These are phyloP conservation scores for Scolanthus callimorphus DNA, from an alignment of 92 coral and sea anemone genomes.

Conservation along the genomic window DNA sequence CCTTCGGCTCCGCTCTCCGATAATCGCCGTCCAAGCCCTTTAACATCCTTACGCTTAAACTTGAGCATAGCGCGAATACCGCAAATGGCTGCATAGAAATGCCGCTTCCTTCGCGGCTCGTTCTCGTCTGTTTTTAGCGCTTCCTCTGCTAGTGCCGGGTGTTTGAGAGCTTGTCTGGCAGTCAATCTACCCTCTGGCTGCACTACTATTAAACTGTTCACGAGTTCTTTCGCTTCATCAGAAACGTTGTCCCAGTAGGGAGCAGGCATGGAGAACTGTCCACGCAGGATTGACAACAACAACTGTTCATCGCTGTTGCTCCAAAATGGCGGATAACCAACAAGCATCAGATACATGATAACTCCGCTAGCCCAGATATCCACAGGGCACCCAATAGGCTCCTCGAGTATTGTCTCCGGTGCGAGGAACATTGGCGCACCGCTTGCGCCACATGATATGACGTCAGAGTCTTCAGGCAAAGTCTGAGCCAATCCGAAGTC, in stretches of 20 bases:
- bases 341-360: slow-evolving; percentile 69
- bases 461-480: slow-evolving; percentile 54
- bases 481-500: slow-evolving; percentile 92
- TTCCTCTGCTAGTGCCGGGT: slow-evolving; percentile 31
- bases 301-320: slow-evolving; percentile 70
- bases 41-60: slow-evolving; percentile 39
- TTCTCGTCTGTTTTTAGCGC: slow-evolving; percentile 6
- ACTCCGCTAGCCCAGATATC: slow-evolving; percentile 95
- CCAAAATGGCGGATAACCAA: slow-evolving; percentile 99
- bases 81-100: slow-evolving; percentile 48
- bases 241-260: slow-evolving; percentile 79
- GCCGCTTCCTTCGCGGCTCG: slow-evolving; percentile 20
- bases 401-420: slow-evolving; percentile 94
- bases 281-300: slow-evolving; percentile 69
- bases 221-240: slow-evolving; percentile 60
- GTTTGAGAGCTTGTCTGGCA: slow-evolving; percentile 71
- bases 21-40: slow-evolving; percentile 24
- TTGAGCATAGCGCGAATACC: slow-evolving; percentile 69
- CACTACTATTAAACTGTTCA: slow-evolving; percentile 46
- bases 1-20: slow-evolving; percentile 28
- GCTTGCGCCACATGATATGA: slow-evolving; percentile 70
- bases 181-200: slow-evolving; percentile 71
- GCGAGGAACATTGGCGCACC: slow-evolving; percentile 98
- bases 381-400: slow-evolving; percentile 84
- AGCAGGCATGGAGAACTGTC: slow-evolving; percentile 55